These are phyloP conservation scores for Crenuchus spilurus DNA, from an alignment of 2,797 vertebrate genomes.

Conservation along the genomic window DNA sequence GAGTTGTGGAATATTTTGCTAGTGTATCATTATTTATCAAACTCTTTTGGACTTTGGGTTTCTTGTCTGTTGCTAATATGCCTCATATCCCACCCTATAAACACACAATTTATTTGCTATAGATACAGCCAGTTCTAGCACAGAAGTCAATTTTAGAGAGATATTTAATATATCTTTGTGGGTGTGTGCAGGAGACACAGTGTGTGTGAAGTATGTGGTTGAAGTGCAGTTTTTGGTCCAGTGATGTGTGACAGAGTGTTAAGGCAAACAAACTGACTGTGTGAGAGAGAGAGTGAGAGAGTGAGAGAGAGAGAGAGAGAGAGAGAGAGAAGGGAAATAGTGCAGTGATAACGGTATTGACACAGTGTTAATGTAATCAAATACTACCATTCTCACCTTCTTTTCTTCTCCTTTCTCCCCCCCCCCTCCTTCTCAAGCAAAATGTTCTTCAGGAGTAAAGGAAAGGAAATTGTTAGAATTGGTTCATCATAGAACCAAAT, in stretches of 20 bases:
- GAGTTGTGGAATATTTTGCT: constrained; percentile 47
- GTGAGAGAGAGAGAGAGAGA: too few species aligned
- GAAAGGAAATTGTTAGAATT: too few species aligned
- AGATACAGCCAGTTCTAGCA: constrained; percentile 40
- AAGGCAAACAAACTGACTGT: too few species aligned
- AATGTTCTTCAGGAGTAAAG: too few species aligned
- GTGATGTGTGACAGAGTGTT: background rate
- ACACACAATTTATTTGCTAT: constrained; percentile 17
- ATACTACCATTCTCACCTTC: background rate
- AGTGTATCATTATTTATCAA: constrained; percentile 31
- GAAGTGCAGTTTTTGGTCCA: too few species aligned
- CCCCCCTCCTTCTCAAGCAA: too few species aligned
- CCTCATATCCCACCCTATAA: background rate
- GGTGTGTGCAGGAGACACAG: constrained; percentile 6
- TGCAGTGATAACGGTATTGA: too few species aligned
- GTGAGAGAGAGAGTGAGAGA: too few species aligned
- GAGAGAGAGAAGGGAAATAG: too few species aligned
- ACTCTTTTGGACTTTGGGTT: constrained; percentile 15
- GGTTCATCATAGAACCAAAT: too few species aligned
- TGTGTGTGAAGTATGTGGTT: background rate
- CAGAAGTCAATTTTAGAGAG: constrained; percentile 47
- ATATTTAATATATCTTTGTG: constrained; percentile 35
- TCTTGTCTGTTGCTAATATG: constrained; percentile 11
- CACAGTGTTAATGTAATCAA: too few species aligned
- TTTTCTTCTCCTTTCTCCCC: background rate